A percentile compares a stretch with the other conserved stretches of the same genome.
Conservation (phyloP, 1,140 invertebrate genomes). For the Dolichoris vasculosae region DNA sequence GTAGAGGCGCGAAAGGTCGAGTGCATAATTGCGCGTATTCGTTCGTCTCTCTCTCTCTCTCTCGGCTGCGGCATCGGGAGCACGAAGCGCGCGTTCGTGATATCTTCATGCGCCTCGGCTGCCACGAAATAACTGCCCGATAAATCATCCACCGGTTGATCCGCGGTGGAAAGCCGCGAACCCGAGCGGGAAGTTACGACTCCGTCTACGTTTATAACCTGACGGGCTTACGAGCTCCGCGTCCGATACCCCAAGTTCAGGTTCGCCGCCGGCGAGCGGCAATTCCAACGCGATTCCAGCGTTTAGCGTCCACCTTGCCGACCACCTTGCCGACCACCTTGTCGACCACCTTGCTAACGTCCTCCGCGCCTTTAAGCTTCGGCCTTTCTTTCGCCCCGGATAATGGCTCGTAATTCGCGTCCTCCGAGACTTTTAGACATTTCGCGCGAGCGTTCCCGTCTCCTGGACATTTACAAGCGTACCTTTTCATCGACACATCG, state of each 20-base stretch:
- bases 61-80: not conserved
- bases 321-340: not conserved
- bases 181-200: not conserved
- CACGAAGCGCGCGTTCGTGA: constrained; percentile 17
- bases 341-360: not conserved
- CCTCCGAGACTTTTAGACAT: too few species aligned
- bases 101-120: constrained; percentile 30
- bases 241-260: constrained; percentile 32
- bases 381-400: too few species aligned
- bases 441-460: not conserved
- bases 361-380: not conserved
- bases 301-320: constrained; percentile 1
- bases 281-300: not conserved
- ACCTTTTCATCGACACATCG: not conserved
- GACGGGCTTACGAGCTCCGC: not conserved
- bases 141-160: constrained; percentile 45
- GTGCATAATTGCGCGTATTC: not conserved
- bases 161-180: not conserved
- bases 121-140: constrained; percentile 35
- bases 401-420: too few species aligned
- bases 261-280: not conserved
- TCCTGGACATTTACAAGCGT: not conserved
- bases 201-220: not conserved
- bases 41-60: not conserved
- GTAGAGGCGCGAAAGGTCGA: not conserved